A percentile compares a stretch with the other conserved stretches of the same genome.
Evolutionary conservation across 2,113 vertebrate species (phyloP).

Genomic region (Calonectris borealis): DNA sequence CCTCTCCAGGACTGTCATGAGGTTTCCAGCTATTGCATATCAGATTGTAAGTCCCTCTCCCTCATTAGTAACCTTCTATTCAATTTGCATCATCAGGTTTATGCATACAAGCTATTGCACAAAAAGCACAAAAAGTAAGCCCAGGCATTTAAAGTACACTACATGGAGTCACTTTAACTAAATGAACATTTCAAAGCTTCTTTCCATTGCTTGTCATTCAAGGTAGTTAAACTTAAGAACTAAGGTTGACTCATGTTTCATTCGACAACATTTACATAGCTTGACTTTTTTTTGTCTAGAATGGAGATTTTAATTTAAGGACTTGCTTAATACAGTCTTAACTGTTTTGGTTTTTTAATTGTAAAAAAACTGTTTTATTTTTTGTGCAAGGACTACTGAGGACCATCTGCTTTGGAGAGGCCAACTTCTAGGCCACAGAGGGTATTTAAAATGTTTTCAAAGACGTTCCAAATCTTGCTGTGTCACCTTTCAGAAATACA

Average conservation of each 20-base stretch:
- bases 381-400: neutral
- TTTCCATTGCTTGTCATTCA: neutral
- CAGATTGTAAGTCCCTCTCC: neutral
- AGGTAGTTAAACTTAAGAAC: neutral
- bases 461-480: neutral
- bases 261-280: neutral
- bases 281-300: neutral
- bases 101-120: neutral
- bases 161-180: neutral
- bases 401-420: neutral
- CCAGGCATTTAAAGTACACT: neutral
- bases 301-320: neutral
- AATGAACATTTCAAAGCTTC: neutral
- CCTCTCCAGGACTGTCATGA: neutral
- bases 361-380: neutral
- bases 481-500: conserved; percentile 24
- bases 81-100: neutral
- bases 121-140: neutral
- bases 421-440: neutral
- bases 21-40: neutral
- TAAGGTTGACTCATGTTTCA: neutral
- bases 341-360: neutral
- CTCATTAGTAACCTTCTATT: neutral
- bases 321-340: neutral
- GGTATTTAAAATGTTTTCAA: neutral